Percentiles rank a stretch among this genome's conserved stretches.
Conservation (phyloP, 1,140 invertebrate species). For the Onthophagus taurus region DNA sequence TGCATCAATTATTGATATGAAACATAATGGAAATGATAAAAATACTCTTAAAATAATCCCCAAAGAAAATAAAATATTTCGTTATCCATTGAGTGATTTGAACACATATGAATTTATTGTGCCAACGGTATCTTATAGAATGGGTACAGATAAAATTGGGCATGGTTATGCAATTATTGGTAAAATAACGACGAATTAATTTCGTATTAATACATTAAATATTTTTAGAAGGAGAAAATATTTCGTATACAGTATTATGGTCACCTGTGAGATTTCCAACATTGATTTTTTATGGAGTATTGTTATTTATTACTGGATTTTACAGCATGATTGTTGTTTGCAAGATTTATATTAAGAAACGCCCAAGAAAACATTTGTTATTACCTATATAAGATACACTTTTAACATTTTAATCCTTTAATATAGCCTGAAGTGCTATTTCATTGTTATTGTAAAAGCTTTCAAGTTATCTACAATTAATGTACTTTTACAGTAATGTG, state of each 20-base stretch:
- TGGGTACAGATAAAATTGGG: constrained; percentile 77
- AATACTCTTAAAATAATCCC: constrained; percentile 39
- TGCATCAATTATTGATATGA: constrained; percentile 47
- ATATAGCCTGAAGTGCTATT: no score
- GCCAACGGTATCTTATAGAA: constrained; percentile 90
- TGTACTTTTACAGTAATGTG: no score
- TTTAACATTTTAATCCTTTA: no score
- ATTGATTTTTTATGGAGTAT: neutral
- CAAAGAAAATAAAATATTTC: constrained; percentile 41
- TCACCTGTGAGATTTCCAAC: constrained; percentile 31
- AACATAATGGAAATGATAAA: constrained; percentile 39
- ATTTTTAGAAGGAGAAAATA: constrained; percentile 30
- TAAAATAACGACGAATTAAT: constrained; percentile 32
- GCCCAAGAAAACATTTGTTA: no score
- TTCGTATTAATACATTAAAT: constrained; percentile 8
- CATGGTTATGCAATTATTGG: constrained; percentile 75
- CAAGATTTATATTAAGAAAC: no score
- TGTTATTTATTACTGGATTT: neutral
- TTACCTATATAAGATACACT: no score
- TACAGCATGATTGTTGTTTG: no score
- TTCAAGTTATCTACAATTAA: no score
- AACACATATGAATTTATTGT: constrained; percentile 74
- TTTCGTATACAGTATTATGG: constrained; percentile 35
- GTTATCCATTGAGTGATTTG: constrained; percentile 40
- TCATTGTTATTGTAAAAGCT: no score